Conservation (phyloP, 2,888 invertebrate species). For the Hydriomena furcata region DNA sequence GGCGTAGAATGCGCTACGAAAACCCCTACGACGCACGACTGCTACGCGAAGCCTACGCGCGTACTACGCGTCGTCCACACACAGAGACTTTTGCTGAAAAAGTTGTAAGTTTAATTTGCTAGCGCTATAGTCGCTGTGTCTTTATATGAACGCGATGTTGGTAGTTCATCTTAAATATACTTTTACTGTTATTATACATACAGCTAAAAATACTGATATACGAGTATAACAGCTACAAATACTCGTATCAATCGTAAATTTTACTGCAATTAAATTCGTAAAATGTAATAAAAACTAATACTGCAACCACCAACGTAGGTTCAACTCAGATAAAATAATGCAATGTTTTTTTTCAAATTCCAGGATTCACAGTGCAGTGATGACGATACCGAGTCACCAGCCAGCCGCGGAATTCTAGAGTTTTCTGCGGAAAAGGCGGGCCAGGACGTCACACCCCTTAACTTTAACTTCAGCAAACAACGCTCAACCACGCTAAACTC, state of each 20-base stretch:
- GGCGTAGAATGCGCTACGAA: conserved; percentile 73
- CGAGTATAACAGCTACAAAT: too few relatives aligned
- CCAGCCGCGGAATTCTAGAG: conserved; percentile 90
- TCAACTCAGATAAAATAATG: not conserved
- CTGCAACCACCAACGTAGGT: too few relatives aligned
- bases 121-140: too few relatives aligned
- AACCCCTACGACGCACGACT: conserved; percentile 73
- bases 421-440: conserved; percentile 94
- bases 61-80: conserved; percentile 71
- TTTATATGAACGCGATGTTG: too few relatives aligned
- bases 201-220: too few relatives aligned
- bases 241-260: too few relatives aligned
- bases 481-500: conserved; percentile 89
- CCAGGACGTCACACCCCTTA: conserved; percentile 93
- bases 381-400: conserved; percentile 77
- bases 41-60: conserved; percentile 74
- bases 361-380: conserved; percentile 80
- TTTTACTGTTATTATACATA: too few relatives aligned
- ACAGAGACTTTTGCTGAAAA: conserved; percentile 79
- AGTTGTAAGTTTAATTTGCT: conserved; percentile 50
- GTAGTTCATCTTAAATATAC: too few relatives aligned
- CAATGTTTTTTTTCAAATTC: conserved; percentile 20
- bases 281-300: too few relatives aligned
- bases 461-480: conserved; percentile 89
- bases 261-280: too few relatives aligned